Evolutionary conservation across 2,113 vertebrate genomes (phyloP).

Genomic region (Amblyopsis rosae): DNA sequence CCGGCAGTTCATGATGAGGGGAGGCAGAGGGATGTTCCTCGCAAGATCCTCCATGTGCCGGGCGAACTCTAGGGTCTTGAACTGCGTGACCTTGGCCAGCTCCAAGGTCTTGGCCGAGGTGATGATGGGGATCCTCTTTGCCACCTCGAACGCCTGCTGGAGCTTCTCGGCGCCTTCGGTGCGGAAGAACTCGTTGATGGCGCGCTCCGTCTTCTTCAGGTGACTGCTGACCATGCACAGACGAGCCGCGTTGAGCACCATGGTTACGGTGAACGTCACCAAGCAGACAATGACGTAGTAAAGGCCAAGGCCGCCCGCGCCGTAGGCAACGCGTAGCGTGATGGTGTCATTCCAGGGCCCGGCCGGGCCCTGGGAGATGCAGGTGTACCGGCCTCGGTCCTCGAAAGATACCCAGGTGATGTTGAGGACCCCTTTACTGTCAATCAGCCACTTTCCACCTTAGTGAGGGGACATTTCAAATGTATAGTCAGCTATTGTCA

Average conservation of each 20-base stretch:
- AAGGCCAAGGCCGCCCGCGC: constrained; percentile 85
- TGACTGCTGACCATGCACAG: constrained; percentile 95
- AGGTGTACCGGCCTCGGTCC: constrained; percentile 91
- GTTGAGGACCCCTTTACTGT: constrained; percentile 79
- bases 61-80: constrained; percentile 93
- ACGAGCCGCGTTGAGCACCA: constrained; percentile 88
- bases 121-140: constrained; percentile 93
- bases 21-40: constrained; percentile 90
- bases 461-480: not conserved
- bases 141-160: constrained; percentile 94
- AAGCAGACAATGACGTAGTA: constrained; percentile 92
- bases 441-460: constrained; percentile 85
- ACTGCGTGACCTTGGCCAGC: constrained; percentile 89
- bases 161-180: constrained; percentile 93
- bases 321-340: constrained; percentile 87
- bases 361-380: constrained; percentile 51
- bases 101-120: constrained; percentile 91
- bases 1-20: constrained; percentile 88
- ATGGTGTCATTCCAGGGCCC: constrained; percentile 80
- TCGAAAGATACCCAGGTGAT: constrained; percentile 85
- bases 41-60: constrained; percentile 95
- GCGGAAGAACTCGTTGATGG: constrained; percentile 95
- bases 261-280: constrained; percentile 86
- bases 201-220: constrained; percentile 89
- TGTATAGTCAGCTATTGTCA: too few relatives aligned